Base-by-base conservation (phyloP, 2,888 invertebrate genomes). In the Cheilosia soror region DNA sequence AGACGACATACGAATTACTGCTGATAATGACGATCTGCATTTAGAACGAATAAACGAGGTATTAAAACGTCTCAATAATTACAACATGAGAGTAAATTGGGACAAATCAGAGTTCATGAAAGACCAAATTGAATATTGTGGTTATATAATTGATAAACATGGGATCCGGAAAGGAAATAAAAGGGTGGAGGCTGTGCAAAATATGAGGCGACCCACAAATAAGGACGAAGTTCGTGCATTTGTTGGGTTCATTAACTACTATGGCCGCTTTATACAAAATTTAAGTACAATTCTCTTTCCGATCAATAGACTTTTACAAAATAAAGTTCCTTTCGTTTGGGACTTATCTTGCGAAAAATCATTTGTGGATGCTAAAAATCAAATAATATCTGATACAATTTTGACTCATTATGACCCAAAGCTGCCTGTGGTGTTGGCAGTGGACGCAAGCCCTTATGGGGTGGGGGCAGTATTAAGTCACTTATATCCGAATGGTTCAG, bases 181-280 rank as follows among this genome's bases (percentile, higher is more conserved):
- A 4, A 90, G 90, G 86, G 87, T 90, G 0, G 71, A 87, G 5
- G 90, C 89, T 0, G 90, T 90, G 6, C 5, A 87, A 11, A 84
- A 89, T 2, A 83, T 86, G 71, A 80, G 65, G 31, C 57, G 42
- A 25, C 89, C 89, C 5, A 57, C 13, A 33, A 88, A 87, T 77
- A 80, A 78, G 40, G 83, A 86, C 15, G 82, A 90, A 75, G 81
- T 89, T 4, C 63, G 88, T 40, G 69, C 89, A 15, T 89, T 90
- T 69, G 20, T 90, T 4, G 89, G 89, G 5, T 55, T 90, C 7
- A 71, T 89, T 15, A 89, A 89, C 73, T 91, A 89, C 84, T 90
- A 91, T 66, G 88, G 87, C 6, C 83, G 88, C 37, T 90, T 90
- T 73, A 63, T 90, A 5, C 63, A 88, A 76, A 87, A 90, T 73